These are phyloP conservation scores for Laterallus jamaicensis DNA, from an alignment of 2,113 vertebrate species.

Conservation along the genomic window DNA sequence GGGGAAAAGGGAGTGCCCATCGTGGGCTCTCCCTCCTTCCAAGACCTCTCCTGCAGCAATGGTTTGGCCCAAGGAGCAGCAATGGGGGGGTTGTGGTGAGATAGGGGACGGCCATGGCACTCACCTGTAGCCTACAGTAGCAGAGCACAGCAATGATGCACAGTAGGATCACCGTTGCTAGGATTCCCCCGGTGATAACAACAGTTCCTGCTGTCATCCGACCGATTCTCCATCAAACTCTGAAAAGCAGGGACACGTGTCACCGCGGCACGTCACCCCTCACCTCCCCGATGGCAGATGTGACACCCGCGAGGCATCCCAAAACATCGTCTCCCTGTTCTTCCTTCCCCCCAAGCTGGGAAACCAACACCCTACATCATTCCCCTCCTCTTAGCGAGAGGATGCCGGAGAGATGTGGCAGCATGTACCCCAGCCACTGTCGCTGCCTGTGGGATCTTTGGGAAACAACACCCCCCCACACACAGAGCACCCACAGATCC, in stretches of 20 bases:
- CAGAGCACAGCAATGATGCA: slow-evolving; percentile 98
- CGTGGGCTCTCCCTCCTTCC: too few relatives aligned
- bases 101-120: accelerated
- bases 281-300: accelerated
- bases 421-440: accelerated
- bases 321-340: not conserved
- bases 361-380: not conserved
- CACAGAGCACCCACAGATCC: not conserved
- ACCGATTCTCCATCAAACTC: slow-evolving; percentile 98
- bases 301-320: not conserved
- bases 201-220: slow-evolving; percentile 99
- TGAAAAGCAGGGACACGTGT: slow-evolving; percentile 48
- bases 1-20: not conserved
- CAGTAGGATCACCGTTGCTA: slow-evolving; percentile 97
- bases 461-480: accelerated
- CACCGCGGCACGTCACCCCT: not conserved
- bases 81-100: accelerated
- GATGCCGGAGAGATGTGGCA: not conserved
- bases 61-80: accelerated
- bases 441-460: not conserved
- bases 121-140: slow-evolving; percentile 98
- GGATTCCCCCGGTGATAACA: slow-evolving; percentile 99
- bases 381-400: not conserved
- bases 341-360: not conserved
- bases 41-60: not conserved